Evolutionary conservation across 2,888 invertebrate genomes (phyloP), one percentile per base, ranked within the genome.

Genomic region (Lamproptera curius): DNA sequence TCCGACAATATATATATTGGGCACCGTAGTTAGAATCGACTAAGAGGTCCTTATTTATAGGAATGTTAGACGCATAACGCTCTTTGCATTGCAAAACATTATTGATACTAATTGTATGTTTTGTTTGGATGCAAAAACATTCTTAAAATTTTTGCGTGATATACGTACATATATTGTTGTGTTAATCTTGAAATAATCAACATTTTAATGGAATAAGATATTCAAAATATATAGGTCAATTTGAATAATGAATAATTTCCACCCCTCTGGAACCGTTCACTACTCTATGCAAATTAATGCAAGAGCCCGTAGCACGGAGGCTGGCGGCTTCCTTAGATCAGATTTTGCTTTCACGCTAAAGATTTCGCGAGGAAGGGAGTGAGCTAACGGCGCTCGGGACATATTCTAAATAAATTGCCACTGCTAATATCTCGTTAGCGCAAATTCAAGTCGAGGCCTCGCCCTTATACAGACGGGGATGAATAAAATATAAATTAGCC

Each of bases 271-370:
- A 16, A 1, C 13, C 2, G 9, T 26, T 42, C 15, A 16, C 37
- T 65, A 46, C 33, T 62, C 67, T 67, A 57, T 60, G 57, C 40
- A 62, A 66, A 70, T 67, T 67, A 72, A 72, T 68, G 67, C 69
- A 63, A 59, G 57, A 59, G 61, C 56, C 59, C 56, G 59, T 59
- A 56, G 53, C 58, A 54, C 49, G 53, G 56, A 56, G 63, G 63
- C 64, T 55, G 63, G 61, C 63, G 62, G 67, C 74, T 77, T 77
- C 76, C 79, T 76, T 55, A 67, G 71, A 79, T 76, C 77, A 74
- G 76, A 71, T 77, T 77, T 75, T 74, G 73, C 79, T 78, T 78
- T 79, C 72, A 77, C 68, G 61, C 70, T 62, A 65, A 69, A 65
- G 63, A 66, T 63, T 61, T 58, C 46, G 57, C 52, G 53, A 54